Evolutionary conservation across 2,888 invertebrate genomes (phyloP).

Genomic region (Acronicta alni): DNA sequence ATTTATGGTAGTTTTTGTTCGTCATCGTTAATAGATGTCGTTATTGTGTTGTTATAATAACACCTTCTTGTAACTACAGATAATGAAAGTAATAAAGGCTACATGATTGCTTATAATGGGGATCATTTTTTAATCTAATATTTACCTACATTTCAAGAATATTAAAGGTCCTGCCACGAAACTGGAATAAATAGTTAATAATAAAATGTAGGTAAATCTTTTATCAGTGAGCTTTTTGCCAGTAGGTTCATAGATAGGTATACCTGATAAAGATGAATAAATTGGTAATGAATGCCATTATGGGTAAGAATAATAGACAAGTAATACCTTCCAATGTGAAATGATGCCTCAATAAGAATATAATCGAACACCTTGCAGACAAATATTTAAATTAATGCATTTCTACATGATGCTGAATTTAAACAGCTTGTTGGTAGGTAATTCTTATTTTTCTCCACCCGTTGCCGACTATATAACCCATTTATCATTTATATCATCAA

Average conservation of each 20-base stretch:
- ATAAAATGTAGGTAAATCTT: no score
- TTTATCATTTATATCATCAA: constrained; percentile 43
- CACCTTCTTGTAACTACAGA: not conserved
- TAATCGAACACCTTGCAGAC: constrained; percentile 47
- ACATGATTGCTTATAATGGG: not conserved
- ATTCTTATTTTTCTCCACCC: constrained; percentile 32
- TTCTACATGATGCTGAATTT: constrained; percentile 32
- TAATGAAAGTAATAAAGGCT: not conserved
- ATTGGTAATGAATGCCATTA: not conserved
- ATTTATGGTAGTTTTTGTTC: constrained; percentile 7
- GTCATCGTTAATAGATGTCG: not conserved
- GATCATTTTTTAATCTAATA: not conserved
- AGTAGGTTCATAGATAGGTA: not conserved
- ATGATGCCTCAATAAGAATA: constrained; percentile 21
- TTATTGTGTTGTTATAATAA: constrained; percentile 10
- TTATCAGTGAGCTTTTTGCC: no score
- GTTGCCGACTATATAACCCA: constrained; percentile 24
- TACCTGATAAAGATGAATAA: not conserved
- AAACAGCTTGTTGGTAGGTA: constrained; percentile 32
- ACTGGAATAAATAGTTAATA: no score
- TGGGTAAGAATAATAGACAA: constrained; percentile 24
- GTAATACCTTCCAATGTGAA: constrained; percentile 6
- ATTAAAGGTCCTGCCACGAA: not conserved
- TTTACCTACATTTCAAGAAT: not conserved
- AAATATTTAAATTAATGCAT: constrained; percentile 46